Conservation (phyloP, 2,797 vertebrate genomes). For the Cyprinella venusta region DNA sequence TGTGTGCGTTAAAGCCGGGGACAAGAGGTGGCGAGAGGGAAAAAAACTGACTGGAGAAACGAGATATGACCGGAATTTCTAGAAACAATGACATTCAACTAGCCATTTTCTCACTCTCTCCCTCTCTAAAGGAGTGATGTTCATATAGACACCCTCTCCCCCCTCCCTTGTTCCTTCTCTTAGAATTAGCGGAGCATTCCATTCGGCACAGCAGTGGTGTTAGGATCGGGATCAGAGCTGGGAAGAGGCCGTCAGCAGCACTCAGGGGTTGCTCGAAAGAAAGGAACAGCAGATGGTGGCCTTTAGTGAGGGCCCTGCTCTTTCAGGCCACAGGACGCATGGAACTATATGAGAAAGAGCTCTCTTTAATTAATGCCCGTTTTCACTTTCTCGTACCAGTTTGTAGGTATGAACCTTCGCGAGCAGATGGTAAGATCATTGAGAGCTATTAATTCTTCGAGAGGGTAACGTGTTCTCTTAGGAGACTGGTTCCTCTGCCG, state of each 20-base stretch:
- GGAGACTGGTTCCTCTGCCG: constrained; percentile 74
- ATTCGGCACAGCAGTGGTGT: constrained; percentile 70
- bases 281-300: constrained; percentile 98
- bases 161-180: constrained; percentile 54
- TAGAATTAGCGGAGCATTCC: constrained; percentile 91
- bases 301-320: constrained; percentile 89
- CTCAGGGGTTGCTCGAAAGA: constrained; percentile 87
- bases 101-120: constrained; percentile 74
- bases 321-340: constrained; percentile 82
- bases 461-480: constrained; percentile 93
- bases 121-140: constrained; percentile 74
- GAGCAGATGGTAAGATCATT: constrained; percentile 99
- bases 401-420: constrained; percentile 89
- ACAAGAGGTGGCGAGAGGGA: constrained; percentile 5
- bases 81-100: constrained; percentile 86
- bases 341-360: constrained; percentile 83
- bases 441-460: constrained; percentile 99
- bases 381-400: constrained; percentile 74
- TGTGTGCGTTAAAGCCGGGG: constrained; percentile 46
- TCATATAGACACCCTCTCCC: constrained; percentile 74
- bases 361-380: constrained; percentile 37
- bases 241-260: constrained; percentile 79
- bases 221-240: constrained; percentile 92
- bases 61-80: constrained; percentile 70
- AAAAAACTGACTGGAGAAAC: constrained; percentile 9